These are phyloP conservation scores for Melinaea menophilus DNA, from an alignment of 2,888 invertebrate genomes.

Conservation along the genomic window DNA sequence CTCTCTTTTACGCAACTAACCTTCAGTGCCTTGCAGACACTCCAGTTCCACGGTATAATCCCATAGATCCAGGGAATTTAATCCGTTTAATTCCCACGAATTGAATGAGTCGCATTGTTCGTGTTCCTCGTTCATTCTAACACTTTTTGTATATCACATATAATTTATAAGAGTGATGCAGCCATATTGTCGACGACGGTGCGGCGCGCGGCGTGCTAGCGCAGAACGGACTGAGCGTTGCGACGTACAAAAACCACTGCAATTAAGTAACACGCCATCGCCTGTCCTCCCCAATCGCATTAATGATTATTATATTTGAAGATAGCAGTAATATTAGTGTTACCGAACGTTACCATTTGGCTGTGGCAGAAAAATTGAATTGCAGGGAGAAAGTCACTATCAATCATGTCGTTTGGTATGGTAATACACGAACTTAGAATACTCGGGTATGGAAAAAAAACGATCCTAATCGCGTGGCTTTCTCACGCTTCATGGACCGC, in stretches of 20 bases:
- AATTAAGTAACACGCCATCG: slow-evolving; percentile 53
- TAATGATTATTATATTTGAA: slow-evolving; percentile 50
- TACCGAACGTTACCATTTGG: slow-evolving; percentile 49
- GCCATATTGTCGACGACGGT: slow-evolving; percentile 46
- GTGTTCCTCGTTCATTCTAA: slow-evolving; percentile 67
- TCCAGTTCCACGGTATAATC: slow-evolving; percentile 91
- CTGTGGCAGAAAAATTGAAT: slow-evolving; percentile 25
- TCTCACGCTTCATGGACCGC: slow-evolving; percentile 28
- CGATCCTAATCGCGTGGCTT: slow-evolving; percentile 29
- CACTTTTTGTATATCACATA: slow-evolving; percentile 50
- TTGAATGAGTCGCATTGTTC: slow-evolving; percentile 68
- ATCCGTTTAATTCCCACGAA: slow-evolving; percentile 75
- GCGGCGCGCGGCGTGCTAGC: slow-evolving; percentile 57
- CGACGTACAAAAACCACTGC: slow-evolving; percentile 39
- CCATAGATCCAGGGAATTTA: slow-evolving; percentile 88
- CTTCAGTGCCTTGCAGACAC: slow-evolving; percentile 87
- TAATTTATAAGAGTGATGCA: slow-evolving; percentile 43
- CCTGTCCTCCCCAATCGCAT: slow-evolving; percentile 60
- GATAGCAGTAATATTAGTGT: slow-evolving; percentile 46
- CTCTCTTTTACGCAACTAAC: slow-evolving; percentile 75
- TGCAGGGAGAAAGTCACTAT: slow-evolving; percentile 58
- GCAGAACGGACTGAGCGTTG: slow-evolving; percentile 42
- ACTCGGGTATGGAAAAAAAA: slow-evolving; percentile 32
- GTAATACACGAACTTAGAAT: slow-evolving; percentile 40
- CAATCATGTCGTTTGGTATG: slow-evolving; percentile 51